Evolutionary conservation across 2,797 vertebrate genomes (phyloP).

Genomic region (Gouania willdenowi): DNA sequence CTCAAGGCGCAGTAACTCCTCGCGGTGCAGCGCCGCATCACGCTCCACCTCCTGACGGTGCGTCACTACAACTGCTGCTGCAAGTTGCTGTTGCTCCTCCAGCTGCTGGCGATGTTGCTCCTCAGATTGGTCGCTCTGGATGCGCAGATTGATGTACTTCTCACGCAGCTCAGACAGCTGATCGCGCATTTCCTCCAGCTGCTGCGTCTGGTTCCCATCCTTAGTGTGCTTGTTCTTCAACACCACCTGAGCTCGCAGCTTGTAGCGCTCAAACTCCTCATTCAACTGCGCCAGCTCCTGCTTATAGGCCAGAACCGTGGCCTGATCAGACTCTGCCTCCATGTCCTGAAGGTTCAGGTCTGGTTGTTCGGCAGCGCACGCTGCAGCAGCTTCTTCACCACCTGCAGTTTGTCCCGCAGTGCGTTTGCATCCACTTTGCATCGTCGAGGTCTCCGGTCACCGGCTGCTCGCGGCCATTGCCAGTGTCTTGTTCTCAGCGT

Average conservation of each 20-base stretch:
- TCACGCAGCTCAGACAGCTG: conserved; percentile 88
- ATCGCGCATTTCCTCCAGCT: conserved; percentile 85
- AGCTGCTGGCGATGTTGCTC: conserved; percentile 60
- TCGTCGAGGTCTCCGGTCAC: conserved; percentile 74
- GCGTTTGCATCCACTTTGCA: conserved; percentile 70
- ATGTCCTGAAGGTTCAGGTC: conserved; percentile 73
- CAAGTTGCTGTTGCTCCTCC: conserved; percentile 73
- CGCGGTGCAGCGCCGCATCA: conserved; percentile 72
- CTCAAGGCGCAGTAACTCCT: conserved; percentile 81
- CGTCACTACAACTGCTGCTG: conserved; percentile 58
- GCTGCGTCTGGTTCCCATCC: conserved; percentile 80
- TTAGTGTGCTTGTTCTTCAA: conserved; percentile 86
- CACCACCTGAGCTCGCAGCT: conserved; percentile 87
- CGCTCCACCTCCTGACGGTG: conserved; percentile 85
- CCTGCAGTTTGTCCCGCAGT: conserved; percentile 85
- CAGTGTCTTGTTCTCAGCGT: conserved; percentile 89
- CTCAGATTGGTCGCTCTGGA: conserved; percentile 77
- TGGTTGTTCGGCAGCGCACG: conserved; percentile 70
- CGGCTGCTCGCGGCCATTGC: conserved; percentile 78
- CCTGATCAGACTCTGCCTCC: conserved; percentile 67
- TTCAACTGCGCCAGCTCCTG: conserved; percentile 89
- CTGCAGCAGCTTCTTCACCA: conserved; percentile 79
- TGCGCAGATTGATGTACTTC: conserved; percentile 85
- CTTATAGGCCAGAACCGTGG: conserved; percentile 71
- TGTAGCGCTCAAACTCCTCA: conserved; percentile 94